Evolutionary conservation across 2,888 invertebrate genomes (phyloP).

Genomic region (Gasteruption jaculator): DNA sequence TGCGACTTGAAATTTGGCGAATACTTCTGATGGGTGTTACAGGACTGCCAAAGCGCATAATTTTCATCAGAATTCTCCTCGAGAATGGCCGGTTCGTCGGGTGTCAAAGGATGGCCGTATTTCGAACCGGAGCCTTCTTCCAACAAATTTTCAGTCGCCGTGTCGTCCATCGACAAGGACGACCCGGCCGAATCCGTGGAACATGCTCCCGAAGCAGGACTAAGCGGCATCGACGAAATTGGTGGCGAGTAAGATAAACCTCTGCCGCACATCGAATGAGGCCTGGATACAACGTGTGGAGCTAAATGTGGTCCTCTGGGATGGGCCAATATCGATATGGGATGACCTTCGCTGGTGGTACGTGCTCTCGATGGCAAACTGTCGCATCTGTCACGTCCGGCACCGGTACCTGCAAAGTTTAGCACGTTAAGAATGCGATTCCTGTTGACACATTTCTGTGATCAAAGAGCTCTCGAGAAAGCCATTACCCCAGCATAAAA

Average conservation of each 20-base stretch:
- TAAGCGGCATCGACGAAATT: conserved; percentile 57
- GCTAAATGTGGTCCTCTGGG: conserved; percentile 49
- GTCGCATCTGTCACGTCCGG: conserved; percentile 72
- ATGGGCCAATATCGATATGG: conserved; percentile 40
- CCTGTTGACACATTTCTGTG: no score
- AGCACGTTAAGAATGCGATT: no score
- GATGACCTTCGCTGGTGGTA: conserved; percentile 61
- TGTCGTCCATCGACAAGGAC: conserved; percentile 64
- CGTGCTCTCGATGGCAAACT: conserved; percentile 76
- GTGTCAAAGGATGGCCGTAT: conserved; percentile 57
- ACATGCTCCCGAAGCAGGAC: conserved; percentile 59
- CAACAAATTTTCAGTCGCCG: conserved; percentile 52
- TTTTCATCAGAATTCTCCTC: conserved; percentile 64
- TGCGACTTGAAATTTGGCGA: conserved; percentile 51
- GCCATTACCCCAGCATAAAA: no score
- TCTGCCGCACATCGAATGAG: conserved; percentile 52
- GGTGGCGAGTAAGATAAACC: conserved; percentile 55
- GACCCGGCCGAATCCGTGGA: conserved; percentile 68
- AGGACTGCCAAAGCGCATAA: conserved; percentile 48
- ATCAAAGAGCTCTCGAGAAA: no score
- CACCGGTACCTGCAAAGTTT: conserved; percentile 44
- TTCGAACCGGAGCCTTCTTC: conserved; percentile 38
- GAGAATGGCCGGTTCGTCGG: conserved; percentile 62
- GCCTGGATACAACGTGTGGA: conserved; percentile 51
- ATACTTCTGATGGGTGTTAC: conserved; percentile 41